These are phyloP conservation scores for Drosophila rubida DNA, from an alignment of 2,888 invertebrate genomes.

Conservation along the genomic window DNA sequence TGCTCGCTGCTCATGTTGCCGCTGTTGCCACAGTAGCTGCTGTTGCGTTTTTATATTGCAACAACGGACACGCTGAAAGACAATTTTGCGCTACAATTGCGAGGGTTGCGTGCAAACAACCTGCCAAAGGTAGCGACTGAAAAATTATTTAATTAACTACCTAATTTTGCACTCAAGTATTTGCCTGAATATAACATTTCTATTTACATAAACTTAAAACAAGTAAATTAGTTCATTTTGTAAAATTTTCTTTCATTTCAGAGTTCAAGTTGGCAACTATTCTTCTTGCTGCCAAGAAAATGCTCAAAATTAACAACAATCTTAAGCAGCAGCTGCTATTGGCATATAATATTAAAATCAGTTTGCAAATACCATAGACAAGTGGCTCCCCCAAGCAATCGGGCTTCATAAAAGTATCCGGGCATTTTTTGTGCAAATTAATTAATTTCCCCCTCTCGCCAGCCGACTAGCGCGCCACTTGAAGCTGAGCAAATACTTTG, in stretches of 20 bases:
- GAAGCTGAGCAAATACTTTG: constrained; percentile 33
- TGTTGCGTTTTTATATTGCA: constrained; percentile 63
- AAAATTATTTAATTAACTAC: not conserved
- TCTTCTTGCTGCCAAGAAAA: not conserved
- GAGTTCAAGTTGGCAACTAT: not conserved
- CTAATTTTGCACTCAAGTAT: too few relatives aligned
- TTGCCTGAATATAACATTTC: too few relatives aligned
- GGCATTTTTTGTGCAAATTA: constrained; percentile 24
- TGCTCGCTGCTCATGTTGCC: constrained; percentile 59
- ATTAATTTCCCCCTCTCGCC: constrained; percentile 36
- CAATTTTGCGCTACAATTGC: constrained; percentile 54
- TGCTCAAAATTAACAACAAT: not conserved
- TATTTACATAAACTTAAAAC: too few relatives aligned
- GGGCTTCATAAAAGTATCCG: constrained; percentile 3
- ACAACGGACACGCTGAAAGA: constrained; percentile 48
- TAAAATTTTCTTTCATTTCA: not conserved
- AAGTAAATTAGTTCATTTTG: too few relatives aligned
- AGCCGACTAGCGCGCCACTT: too few relatives aligned
- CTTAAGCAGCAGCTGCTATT: not conserved
- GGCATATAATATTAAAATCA: constrained; percentile 3
- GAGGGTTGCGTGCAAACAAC: constrained; percentile 35
- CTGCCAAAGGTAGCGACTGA: not conserved
- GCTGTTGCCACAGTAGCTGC: constrained; percentile 34
- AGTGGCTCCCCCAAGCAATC: not conserved
- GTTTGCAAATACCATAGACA: not conserved